These are phyloP conservation scores for Paradoxurus hermaphroditus DNA, from an alignment of 2,113 vertebrate genomes.

Conservation along the genomic window DNA sequence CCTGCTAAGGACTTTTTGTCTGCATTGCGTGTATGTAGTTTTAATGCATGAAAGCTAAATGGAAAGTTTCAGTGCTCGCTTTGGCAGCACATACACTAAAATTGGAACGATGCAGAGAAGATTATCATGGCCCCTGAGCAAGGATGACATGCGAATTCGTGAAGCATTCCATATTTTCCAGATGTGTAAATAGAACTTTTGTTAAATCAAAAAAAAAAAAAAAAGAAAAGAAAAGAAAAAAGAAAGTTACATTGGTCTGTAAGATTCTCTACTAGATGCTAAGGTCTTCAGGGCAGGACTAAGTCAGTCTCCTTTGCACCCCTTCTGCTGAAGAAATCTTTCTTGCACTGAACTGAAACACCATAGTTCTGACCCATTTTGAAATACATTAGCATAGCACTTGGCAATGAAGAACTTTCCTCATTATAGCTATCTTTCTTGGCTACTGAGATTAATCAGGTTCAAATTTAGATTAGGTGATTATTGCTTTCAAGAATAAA, in stretches of 20 bases:
- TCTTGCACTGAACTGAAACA: constrained; percentile 21
- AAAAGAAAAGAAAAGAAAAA: not conserved
- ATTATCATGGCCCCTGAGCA: not conserved
- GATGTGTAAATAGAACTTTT: not conserved
- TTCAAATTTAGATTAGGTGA: not conserved
- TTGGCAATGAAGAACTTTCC: not conserved
- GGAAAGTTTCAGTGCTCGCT: not conserved
- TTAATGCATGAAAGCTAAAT: constrained; percentile 5
- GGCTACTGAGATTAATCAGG: not conserved
- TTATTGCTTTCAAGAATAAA: constrained; percentile 23
- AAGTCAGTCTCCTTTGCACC: not conserved
- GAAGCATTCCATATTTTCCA: not conserved
- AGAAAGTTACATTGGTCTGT: not conserved
- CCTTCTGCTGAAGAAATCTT: not conserved
- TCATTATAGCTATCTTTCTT: not conserved
- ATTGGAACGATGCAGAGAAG: not conserved
- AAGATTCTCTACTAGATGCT: not conserved
- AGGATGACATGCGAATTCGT: not conserved
- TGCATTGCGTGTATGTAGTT: not conserved
- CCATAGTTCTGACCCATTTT: not conserved
- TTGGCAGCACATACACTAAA: not conserved
- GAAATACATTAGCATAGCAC: not conserved
- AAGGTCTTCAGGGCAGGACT: not conserved
- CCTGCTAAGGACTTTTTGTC: not conserved
- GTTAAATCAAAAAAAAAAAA: not conserved